Base-by-base conservation (phyloP, 2,113 vertebrate genomes). In the Cottus gobio region DNA sequence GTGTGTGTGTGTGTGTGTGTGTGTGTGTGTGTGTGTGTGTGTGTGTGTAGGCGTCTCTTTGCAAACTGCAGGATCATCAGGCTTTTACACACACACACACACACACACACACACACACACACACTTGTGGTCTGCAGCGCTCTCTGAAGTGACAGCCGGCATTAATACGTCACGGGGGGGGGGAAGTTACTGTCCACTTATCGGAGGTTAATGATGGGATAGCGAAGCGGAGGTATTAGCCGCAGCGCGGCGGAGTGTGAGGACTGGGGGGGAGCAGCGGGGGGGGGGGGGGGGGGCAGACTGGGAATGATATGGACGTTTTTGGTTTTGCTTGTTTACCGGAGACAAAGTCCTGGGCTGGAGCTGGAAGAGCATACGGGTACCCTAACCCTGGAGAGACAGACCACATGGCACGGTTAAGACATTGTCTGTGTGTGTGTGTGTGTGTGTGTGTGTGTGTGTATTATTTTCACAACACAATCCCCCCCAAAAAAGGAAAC, bases 311-410 rank as follows among this genome's bases (percentile, higher is more conserved):
- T 48, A 48, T 30, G 46, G 31, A 48, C 2, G 13, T 48, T 37
- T 74, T 44, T 22, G 8, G n/a, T 54, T 73, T 87, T 88, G 65
- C 60, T 86, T 20, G 12, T 86, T 95, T 94, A 95, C 93, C 94
- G 85, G 93, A 93, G 62, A 93, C 61, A 94, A 93, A 95, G 89
- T 94, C 91, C 73, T 73, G 89, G 63, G 91, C 87, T 36, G 93
- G 91, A 36, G 91, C 61, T 52, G 93, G 86, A 91, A 95, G 90
- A 87, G 92, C 91, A 89, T 93, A 95, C 30, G 92, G 90, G 76
- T 92, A 95, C 87, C 94, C 94, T 93, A 90, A 94, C 89, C 94
- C 94, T 95, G 91, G 83, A 90, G 92, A 94, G 79, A 94, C 83
- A 92, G 71, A 94, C 82, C 90, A 93, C 77, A 93, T 56, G 28